Evolutionary conservation across 2,888 invertebrate genomes (phyloP), one percentile per base, ranked within the genome.

Genomic region (Dicranocentrus wangi): DNA sequence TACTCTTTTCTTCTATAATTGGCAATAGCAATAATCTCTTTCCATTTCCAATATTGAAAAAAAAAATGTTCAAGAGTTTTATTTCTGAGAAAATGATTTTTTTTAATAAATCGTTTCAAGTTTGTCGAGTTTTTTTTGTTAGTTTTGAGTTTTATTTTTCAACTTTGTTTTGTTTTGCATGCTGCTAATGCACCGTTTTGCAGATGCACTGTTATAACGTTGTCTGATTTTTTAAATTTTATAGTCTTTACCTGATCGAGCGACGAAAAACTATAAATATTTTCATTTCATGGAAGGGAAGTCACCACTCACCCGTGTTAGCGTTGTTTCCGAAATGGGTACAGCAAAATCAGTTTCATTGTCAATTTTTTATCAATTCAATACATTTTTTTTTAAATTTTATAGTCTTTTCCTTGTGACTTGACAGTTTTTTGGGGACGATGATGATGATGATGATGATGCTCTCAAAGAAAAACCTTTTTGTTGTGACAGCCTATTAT

Each of bases 1-100:
- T 32, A 47, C 47, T 72, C 63, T 32, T 76, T 71, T 71, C 71
- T 65, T 71, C 71, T 78, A 71, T 71, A 78, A 78, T 70, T 78
- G 78, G 78, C 78, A 78, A 78, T 78, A 78, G 78, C 61, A 78
- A 78, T 70, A 78, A 78, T 78, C 78, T 78, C 78, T 78, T 78
- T 78, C 78, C 78, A 78, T 78, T 78, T 78, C 65, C 78, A 42
- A 58, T 43, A 17, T 51, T 55, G 39, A 58, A 51, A 19, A 68
- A 19, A 55, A 69, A 32, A 7, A 32, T 32, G 32, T 32, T 32
- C 3, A 32, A 32, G 32, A 32, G 10, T 32, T 32, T 32, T n/a
- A 19, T 58, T 13, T 58, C 25, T 25, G 58, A 51, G n/a, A 17
- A 43, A 53, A 53, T 17, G 53, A 53, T 53, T 53, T 53, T 53